Base-by-base conservation (phyloP, 30 jellyfish, hydroid and myxozoan species). In the Sanderia malayensis region DNA sequence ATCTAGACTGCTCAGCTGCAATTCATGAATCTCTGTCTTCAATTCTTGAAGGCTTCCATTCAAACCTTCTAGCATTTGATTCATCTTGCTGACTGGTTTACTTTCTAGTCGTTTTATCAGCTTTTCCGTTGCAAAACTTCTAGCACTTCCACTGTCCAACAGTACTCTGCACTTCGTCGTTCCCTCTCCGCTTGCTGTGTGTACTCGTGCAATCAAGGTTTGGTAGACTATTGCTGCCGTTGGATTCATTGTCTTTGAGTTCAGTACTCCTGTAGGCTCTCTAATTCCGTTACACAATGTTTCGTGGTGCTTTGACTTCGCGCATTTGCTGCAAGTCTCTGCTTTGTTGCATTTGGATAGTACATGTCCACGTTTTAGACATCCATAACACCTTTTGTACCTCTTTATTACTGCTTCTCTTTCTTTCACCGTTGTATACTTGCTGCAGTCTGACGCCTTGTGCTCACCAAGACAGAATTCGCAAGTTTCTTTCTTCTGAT, bases 161-260 rank as follows among this genome's bases (percentile, higher is more conserved):
- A 79, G 64, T 8, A 52, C 91, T 55, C 84, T 49, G 68, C 91
- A 66, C 26, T 30, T 62, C 19, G 59, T 46, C 31, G 2, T 67
- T 32, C 59, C 32, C n/a, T 32, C 29, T 15, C 84, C 58, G 18
- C 25, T 0, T 0, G 2, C 1, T 9, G 44, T n/a, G 47, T n/a
- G 25, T 11, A 74, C 58, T 71, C 17, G 18, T 55, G 58, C 86
- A 6, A 55, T 25, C 34, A 59, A 44, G 32, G 80, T 60, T 24
- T 58, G 86, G 49, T 79, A 79, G 23, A 76, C 82, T 17, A 65
- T 83, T 52, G 76, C 55, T n/a, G 91, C 67, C 30, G 47, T 27
- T 31, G 74, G 60, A 2, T 67, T 22, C 30, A 13, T 29, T 11
- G 22, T 10, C 30, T 55, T 46, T 7, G 28, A 4, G 3, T 44